Base-by-base conservation (phyloP, 2,888 invertebrate species). In the Hydraecia micacea region DNA sequence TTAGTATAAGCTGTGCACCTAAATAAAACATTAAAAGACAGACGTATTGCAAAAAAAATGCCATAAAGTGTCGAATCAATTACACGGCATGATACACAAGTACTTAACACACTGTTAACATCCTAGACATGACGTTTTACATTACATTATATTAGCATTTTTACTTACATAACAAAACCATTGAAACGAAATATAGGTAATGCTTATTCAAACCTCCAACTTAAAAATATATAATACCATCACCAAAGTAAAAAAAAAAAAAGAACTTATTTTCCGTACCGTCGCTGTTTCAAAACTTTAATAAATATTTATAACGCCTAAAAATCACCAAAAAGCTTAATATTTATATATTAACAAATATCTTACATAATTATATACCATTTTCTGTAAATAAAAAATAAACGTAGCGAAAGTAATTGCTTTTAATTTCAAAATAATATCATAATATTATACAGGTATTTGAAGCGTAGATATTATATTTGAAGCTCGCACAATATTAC, bases 61-160 rank as follows among this genome's bases (percentile, higher is more conserved):
- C 78, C 73, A 81, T 73, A 46, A 66, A 75, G 66, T 75, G 73
- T 83, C 77, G 70, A 80, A 80, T 77, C 55, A 36, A 73, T 72
- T 74, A 71, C 46, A 87, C 60, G 39, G 66, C 42, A 80, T 42
- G 69, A 63, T 42, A 81, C 75, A 79, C 62, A 55, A 79, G 77
- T 75, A 86, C 77, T 85, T 81, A 82, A 82, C 87, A 89, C 80
- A 85, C 62, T 81, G 28, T 79, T 86, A 77, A 81, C 80, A 86
- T 55, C 72, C 58, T 75, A 62, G 13, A 83, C 58, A 67, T 76
- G 39, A 82, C 73, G 72, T 79, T 49, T 68, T 62, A 69, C 66
- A 82, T n/a, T 52, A 69, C 68, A 82, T n/a, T 52, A 69, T 66
- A 82, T 65, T 71, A 70, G 65, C 62, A 46, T 52, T 71, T 39